Conservation (phyloP, 2,888 invertebrate species). For the Melikaiella ostensackeni region DNA sequence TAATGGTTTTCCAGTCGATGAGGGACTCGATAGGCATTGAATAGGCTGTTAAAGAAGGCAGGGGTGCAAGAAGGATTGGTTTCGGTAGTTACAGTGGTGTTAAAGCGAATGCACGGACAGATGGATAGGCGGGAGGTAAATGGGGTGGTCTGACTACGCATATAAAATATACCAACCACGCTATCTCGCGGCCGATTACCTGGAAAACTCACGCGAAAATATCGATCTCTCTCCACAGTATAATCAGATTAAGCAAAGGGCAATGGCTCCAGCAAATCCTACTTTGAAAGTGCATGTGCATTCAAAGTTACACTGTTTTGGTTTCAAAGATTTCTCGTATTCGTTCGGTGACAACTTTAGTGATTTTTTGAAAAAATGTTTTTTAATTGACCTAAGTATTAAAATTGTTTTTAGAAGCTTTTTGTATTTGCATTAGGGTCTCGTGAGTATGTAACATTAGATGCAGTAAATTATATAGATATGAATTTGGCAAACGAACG, state of each 20-base stretch:
- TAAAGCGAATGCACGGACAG: slow-evolving; percentile 52
- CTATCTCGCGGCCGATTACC: slow-evolving; percentile 72
- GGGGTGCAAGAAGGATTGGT: slow-evolving; percentile 24
- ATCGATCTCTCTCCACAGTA: slow-evolving; percentile 65
- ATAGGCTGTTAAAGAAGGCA: slow-evolving; percentile 18
- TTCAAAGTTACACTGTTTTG: neutral
- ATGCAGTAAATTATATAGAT: too few species aligned
- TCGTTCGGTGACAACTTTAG: too few species aligned
- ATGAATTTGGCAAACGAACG: too few species aligned
- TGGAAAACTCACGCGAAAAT: slow-evolving; percentile 74
- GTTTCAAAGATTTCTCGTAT: neutral
- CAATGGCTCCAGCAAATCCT: slow-evolving; percentile 47
- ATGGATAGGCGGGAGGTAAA: slow-evolving; percentile 58
- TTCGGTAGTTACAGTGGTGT: slow-evolving; percentile 46
- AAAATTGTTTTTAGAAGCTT: too few species aligned
- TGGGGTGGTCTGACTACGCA: slow-evolving; percentile 64
- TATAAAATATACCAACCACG: slow-evolving; percentile 70
- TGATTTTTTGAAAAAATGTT: too few species aligned
- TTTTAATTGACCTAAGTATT: too few species aligned
- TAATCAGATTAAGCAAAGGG: slow-evolving; percentile 69
- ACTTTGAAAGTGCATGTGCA: slow-evolving; percentile 16
- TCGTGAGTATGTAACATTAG: too few species aligned
- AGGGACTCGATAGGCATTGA: slow-evolving; percentile 4
- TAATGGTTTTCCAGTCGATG: slow-evolving; percentile 15
- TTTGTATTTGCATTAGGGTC: too few species aligned